These are phyloP conservation scores for Anolis apletophallus DNA, from an alignment of 2,797 vertebrate species.

Conservation along the genomic window DNA sequence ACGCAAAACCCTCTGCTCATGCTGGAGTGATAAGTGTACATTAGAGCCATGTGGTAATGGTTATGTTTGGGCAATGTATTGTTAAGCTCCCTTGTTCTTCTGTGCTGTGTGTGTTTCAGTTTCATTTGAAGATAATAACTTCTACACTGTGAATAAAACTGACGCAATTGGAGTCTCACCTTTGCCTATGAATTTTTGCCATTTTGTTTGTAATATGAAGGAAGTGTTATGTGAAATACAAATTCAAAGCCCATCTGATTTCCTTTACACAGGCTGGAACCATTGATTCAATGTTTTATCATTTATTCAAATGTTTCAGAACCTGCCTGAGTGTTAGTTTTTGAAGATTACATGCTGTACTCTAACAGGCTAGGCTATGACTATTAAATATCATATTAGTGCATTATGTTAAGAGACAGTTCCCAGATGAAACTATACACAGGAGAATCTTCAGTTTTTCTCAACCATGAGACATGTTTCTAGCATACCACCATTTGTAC, in stretches of 20 bases:
- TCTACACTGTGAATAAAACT: conserved; percentile 11
- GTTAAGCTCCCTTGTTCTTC: background rate
- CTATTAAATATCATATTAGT: background rate
- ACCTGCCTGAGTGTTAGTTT: background rate
- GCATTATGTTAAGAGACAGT: background rate
- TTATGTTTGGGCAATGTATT: background rate
- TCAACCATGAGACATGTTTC: background rate
- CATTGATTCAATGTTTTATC: background rate
- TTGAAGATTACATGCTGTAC: background rate
- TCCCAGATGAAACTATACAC: background rate
- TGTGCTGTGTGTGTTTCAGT: background rate
- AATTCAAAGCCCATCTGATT: background rate
- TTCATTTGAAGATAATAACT: background rate
- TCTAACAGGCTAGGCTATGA: background rate
- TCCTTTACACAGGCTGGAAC: background rate
- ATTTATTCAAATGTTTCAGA: background rate
- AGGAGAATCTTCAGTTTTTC: background rate
- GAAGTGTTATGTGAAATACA: background rate
- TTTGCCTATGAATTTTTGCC: background rate
- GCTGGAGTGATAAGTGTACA: background rate
- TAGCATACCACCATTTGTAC: background rate
- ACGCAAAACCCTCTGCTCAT: background rate
- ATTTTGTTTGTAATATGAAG: background rate
- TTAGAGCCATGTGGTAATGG: background rate
- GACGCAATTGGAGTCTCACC: background rate